These are phyloP conservation scores for Festucalex cinctus DNA, from an alignment of 2,113 vertebrate species.

Conservation along the genomic window DNA sequence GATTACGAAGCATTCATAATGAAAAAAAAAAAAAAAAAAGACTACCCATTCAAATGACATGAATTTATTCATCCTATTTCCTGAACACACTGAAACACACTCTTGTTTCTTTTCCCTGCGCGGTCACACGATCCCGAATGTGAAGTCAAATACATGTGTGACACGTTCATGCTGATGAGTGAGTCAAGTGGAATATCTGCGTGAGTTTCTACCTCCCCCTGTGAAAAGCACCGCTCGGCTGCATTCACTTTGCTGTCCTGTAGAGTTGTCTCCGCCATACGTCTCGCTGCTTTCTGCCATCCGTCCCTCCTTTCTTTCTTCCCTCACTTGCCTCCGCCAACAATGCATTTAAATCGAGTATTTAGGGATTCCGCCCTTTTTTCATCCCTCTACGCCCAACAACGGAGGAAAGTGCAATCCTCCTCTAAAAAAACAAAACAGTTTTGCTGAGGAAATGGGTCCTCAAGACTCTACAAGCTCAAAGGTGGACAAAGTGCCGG, in stretches of 20 bases:
- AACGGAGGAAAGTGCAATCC: constrained; percentile 48
- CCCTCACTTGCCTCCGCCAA: constrained; percentile 39
- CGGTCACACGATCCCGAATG: neutral
- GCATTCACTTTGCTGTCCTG: constrained; percentile 56
- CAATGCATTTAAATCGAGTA: constrained; percentile 69
- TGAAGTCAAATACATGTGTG: neutral
- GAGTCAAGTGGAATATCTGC: neutral
- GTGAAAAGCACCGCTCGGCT: constrained; percentile 37
- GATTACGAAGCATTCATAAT: neutral
- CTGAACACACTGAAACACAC: neutral
- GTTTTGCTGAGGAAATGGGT: constrained; percentile 28
- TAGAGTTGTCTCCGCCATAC: constrained; percentile 53
- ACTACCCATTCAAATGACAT: neutral
- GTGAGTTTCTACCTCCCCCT: neutral
- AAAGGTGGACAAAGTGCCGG: too few relatives aligned
- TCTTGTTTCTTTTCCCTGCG: too few relatives aligned
- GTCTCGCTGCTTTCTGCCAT: constrained; percentile 25
- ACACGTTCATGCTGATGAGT: neutral
- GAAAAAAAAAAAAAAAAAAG: too few relatives aligned
- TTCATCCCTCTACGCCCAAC: constrained; percentile 37
- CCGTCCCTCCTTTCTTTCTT: constrained; percentile 36
- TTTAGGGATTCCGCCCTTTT: constrained; percentile 53
- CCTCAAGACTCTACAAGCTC: neutral
- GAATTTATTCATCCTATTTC: neutral
- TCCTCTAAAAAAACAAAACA: constrained; percentile 32